Base-by-base conservation (phyloP, 2,888 invertebrate species). In the Pheosia gnoma region DNA sequence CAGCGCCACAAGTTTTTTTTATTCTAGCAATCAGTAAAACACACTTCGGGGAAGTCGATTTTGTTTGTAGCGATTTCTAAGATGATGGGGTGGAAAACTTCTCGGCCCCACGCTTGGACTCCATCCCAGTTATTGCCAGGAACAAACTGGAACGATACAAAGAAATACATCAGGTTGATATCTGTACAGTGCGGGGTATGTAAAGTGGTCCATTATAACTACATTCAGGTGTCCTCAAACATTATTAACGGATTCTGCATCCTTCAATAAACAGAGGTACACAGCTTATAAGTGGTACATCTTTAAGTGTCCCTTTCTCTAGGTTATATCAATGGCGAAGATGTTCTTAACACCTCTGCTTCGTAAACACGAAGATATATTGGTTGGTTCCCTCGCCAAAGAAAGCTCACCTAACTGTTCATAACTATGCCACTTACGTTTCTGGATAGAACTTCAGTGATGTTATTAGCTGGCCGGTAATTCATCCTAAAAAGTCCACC, bases 391-490 rank as follows among this genome's bases (percentile, higher is more conserved):
- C 41, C 41, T 41, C 41, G 41, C 41, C 25, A 25, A 41, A 41
- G 5, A 7, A 41, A 7, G 5, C 8, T 41, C 8, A 41, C 5
- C 8, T 41, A 41, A 7, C 8, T 41, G 41, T 7, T 41, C 8
- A 8, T 41, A 41, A 41, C 36, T 4, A 57, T 38, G 37, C 49
- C 25, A 78, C 86, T 81, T 73, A 88, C 86, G 13, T 57, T 53
- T 75, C 88, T 82, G 4, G 88, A 82, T 5, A 90, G 51, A 0
- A 84, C 81, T 75, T 89, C 80, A 0, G 87, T 84, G 3, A 88
- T 43, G 25, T 83, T 82, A 59, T 70, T 83, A 0, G 73, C 64
- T 0, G 90, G 90, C 71, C 86, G 61, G 59, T 81, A 90, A 0
- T 74, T 67, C 89, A 90, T 87, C 9, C 77, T 73, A 4, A 62